Evolutionary conservation across 2,888 invertebrate genomes (phyloP).

Genomic region (Saturnia japonica): DNA sequence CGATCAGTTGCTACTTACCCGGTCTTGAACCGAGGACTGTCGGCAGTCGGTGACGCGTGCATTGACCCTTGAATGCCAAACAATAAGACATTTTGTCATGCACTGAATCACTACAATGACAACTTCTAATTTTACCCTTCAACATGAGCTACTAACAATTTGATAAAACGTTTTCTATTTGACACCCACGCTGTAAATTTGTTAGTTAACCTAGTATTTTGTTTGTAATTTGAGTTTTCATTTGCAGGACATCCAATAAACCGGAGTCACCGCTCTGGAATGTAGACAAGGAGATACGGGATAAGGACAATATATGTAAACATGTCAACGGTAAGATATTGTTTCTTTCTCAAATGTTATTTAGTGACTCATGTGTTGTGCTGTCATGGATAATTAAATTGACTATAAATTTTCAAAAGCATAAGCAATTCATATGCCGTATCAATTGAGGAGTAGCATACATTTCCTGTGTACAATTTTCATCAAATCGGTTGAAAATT

Average conservation of each 20-base stretch:
- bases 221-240: slow-evolving; percentile 49
- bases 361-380: slow-evolving; percentile 26
- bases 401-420: too few species aligned
- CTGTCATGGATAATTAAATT: slow-evolving; percentile 21
- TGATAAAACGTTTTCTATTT: slow-evolving; percentile 14
- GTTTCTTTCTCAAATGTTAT: slow-evolving; percentile 5
- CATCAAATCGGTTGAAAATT: too few species aligned
- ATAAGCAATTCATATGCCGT: too few species aligned
- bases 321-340: slow-evolving; percentile 70
- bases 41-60: slow-evolving; percentile 56
- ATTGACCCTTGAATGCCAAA: slow-evolving; percentile 69
- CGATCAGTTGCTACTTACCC: slow-evolving; percentile 45
- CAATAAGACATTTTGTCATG: slow-evolving; percentile 62
- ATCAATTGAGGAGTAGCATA: too few species aligned
- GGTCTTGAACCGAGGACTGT: slow-evolving; percentile 61
- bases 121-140: slow-evolving; percentile 40
- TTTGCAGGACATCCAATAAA: slow-evolving; percentile 69
- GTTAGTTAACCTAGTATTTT: slow-evolving; percentile 29
- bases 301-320: slow-evolving; percentile 67
- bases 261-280: slow-evolving; percentile 74
- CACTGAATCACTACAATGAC: slow-evolving; percentile 52
- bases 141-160: slow-evolving; percentile 17
- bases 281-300: slow-evolving; percentile 62
- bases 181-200: slow-evolving; percentile 11
- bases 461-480: too few species aligned